These are phyloP conservation scores for Cyclophora punctaria DNA, from an alignment of 2,888 invertebrate species.

Conservation along the genomic window DNA sequence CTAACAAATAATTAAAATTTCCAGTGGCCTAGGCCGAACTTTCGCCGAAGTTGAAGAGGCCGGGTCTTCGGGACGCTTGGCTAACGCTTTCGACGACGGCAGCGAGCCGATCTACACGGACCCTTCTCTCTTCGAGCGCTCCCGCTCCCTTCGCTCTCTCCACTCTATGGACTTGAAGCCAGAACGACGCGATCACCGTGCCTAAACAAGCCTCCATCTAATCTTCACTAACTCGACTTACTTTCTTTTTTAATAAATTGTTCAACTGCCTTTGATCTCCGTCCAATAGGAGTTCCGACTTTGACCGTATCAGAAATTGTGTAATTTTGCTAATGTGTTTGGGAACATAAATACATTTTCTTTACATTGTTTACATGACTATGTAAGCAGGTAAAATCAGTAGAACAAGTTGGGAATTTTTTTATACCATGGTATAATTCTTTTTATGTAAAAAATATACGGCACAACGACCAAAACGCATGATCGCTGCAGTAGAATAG, in stretches of 20 bases:
- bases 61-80: constrained; percentile 66
- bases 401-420: background rate
- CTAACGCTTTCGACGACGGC: constrained; percentile 85
- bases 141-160: constrained; percentile 81
- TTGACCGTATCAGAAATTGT: no score
- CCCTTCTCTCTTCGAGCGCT: constrained; percentile 91
- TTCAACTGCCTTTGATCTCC: constrained; percentile 6
- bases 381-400: constrained; percentile 10
- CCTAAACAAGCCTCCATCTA: constrained; percentile 27
- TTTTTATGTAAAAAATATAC: no score
- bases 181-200: constrained; percentile 58
- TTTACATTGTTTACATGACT: background rate
- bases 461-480: no score
- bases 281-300: background rate
- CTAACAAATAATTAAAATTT: constrained; percentile 1
- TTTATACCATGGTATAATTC: no score
- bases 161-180: constrained; percentile 76
- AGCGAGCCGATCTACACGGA: constrained; percentile 96
- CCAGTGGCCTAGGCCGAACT: constrained; percentile 61
- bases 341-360: no score
- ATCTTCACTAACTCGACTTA: background rate
- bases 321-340: no score
- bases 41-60: constrained; percentile 61
- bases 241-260: background rate
- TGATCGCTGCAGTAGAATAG: no score